Percentiles rank a stretch among this genome's conserved stretches.
These are phyloP conservation scores for Patella vulgata DNA, from an alignment of 1,140 invertebrate genomes.

Conservation along the genomic window DNA sequence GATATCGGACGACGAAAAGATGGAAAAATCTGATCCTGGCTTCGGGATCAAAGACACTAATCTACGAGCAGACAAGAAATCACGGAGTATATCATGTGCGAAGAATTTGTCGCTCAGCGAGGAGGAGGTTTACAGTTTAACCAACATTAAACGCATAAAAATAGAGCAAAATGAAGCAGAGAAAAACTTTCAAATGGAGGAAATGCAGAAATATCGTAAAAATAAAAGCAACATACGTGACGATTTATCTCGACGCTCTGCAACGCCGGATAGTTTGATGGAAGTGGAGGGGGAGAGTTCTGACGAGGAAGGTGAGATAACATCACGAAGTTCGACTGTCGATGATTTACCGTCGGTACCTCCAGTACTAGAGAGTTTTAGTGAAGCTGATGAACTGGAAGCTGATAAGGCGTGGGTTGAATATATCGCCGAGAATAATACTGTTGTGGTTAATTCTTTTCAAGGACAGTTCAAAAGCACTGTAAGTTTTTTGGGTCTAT, in stretches of 20 bases:
- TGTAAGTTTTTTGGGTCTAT: conserved; percentile 66
- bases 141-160: conserved; percentile 40
- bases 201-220: conserved; percentile 55
- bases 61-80: conserved; percentile 43
- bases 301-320: conserved; percentile 26
- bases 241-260: conserved; percentile 31
- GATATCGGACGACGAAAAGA: conserved; percentile 6
- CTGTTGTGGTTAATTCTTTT: conserved; percentile 77
- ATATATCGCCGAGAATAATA: conserved; percentile 73
- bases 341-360: conserved; percentile 14
- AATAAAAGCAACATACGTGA: conserved; percentile 41
- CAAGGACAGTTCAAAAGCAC: conserved; percentile 80
- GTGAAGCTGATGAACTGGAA: conserved; percentile 28
- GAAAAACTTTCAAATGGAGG: conserved; percentile 61
- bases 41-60: conserved; percentile 44
- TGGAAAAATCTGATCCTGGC: conserved; percentile 4
- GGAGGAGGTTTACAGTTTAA: conserved; percentile 35
- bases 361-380: conserved; percentile 20
- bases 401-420: conserved; percentile 75
- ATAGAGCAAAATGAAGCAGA: conserved; percentile 50
- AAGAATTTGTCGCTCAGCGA: conserved; percentile 11
- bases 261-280: conserved; percentile 26
- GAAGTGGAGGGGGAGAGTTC: conserved; percentile 30
- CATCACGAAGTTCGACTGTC: conserved; percentile 14
- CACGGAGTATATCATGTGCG: conserved; percentile 8